These are phyloP conservation scores for Baryphthengus martii DNA, from an alignment of 2,113 vertebrate species.

Conservation along the genomic window DNA sequence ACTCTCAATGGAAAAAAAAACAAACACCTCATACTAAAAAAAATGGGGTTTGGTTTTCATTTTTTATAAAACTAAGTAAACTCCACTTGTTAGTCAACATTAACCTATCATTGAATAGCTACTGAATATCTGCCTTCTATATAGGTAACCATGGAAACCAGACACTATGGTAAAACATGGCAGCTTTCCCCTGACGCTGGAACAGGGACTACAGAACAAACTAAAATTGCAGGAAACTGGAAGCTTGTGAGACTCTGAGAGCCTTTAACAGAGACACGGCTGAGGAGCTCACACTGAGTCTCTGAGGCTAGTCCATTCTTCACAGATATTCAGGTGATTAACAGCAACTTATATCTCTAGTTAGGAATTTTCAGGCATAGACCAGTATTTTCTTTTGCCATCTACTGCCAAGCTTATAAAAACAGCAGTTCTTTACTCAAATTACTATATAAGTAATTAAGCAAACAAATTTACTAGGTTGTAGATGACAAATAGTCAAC, in stretches of 20 bases:
- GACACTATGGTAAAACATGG: neutral
- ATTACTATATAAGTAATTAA: neutral
- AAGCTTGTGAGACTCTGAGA: neutral
- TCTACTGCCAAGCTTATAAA: neutral
- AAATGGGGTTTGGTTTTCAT: accelerated
- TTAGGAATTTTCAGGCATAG: neutral
- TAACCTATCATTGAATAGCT: neutral
- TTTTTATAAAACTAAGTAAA: neutral
- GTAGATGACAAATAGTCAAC: neutral
- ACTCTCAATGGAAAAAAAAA: neutral
- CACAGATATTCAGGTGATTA: neutral
- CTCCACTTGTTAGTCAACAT: neutral
- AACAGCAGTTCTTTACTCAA: neutral
- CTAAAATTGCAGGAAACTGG: neutral
- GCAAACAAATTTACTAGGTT: neutral
- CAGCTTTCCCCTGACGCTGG: neutral
- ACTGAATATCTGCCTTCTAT: neutral
- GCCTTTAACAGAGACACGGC: neutral
- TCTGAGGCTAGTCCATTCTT: neutral
- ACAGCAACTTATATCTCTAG: neutral
- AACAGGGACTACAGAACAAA: neutral
- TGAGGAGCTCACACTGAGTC: neutral
- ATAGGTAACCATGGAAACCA: neutral
- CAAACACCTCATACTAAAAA: neutral
- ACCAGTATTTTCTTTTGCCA: neutral